Evolutionary conservation across 2,113 vertebrate species (phyloP).

Genomic region (Dromas ardeola): DNA sequence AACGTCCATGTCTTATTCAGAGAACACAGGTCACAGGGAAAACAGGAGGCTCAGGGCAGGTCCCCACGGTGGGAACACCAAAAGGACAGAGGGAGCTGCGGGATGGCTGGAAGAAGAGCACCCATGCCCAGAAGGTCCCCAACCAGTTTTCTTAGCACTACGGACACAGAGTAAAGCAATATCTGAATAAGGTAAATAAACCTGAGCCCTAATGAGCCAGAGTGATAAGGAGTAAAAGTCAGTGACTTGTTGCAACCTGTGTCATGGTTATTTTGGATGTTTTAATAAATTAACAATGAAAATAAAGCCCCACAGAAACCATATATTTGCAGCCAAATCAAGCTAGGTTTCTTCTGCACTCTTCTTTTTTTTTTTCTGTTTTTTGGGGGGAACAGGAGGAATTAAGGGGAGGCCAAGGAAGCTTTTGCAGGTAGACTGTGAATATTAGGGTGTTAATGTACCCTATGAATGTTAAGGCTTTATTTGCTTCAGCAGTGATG

Average conservation of each 20-base stretch:
- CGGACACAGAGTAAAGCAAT: neutral
- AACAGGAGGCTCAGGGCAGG: neutral
- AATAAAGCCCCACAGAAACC: neutral
- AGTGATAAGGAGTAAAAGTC: neutral
- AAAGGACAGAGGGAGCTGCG: fast-evolving
- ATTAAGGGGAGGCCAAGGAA: neutral
- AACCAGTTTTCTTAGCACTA: neutral
- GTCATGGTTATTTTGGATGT: neutral
- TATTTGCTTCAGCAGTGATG: neutral
- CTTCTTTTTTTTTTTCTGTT: too few species aligned
- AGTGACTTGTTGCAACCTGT: neutral
- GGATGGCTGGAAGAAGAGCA: neutral
- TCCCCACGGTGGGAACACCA: neutral
- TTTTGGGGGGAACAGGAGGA: neutral
- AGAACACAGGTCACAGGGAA: neutral
- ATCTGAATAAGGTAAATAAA: neutral
- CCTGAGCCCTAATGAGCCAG: neutral
- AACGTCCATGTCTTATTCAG: neutral
- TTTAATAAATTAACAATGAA: neutral
- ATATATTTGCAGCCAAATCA: neutral
- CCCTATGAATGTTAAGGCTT: neutral
- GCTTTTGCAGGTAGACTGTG: neutral
- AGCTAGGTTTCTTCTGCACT: neutral
- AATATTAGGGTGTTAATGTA: neutral
- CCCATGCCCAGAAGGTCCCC: neutral